Percentiles rank a stretch among this genome's conserved stretches.
Evolutionary conservation across 2,888 invertebrate genomes (phyloP).

Genomic region (Tanaodytes sp.): DNA sequence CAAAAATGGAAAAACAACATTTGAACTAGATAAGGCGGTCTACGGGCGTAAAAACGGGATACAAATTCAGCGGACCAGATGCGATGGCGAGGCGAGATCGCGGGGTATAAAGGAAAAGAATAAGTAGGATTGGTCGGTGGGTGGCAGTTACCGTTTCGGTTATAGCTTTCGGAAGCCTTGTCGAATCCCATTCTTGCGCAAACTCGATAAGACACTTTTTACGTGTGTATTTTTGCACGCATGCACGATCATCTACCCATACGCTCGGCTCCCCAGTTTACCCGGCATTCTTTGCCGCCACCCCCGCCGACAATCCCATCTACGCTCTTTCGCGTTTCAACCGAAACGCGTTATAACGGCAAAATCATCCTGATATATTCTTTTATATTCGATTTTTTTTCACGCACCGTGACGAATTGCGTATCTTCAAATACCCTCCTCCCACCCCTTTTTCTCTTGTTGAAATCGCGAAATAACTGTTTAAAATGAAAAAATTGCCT

Average conservation of each 20-base stretch:
- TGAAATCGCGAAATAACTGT: conserved; percentile 16
- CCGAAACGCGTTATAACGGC: conserved; percentile 37
- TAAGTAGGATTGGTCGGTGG: conserved; percentile 72
- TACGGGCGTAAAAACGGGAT: conserved; percentile 3
- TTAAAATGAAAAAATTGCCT: conserved; percentile 20
- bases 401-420: conserved; percentile 33
- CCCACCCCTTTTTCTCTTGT: too few species aligned
- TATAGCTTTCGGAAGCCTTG: conserved; percentile 73
- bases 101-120: conserved; percentile 63
- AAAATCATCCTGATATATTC: conserved; percentile 35
- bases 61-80: conserved; percentile 38
- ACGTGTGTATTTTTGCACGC: conserved; percentile 65
- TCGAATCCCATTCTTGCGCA: conserved; percentile 73
- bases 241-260: conserved; percentile 45
- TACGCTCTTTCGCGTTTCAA: conserved; percentile 29
- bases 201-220: conserved; percentile 72
- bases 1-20: conserved; percentile 15
- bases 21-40: conserved; percentile 8
- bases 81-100: conserved; percentile 51
- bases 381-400: conserved; percentile 33
- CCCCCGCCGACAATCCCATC: conserved; percentile 34
- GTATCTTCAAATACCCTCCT: neutral
- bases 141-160: conserved; percentile 74
- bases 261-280: conserved; percentile 22
- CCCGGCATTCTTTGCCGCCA: conserved; percentile 26